Conservation (phyloP, 2,888 invertebrate species). For the Limnephilus rhombicus region DNA sequence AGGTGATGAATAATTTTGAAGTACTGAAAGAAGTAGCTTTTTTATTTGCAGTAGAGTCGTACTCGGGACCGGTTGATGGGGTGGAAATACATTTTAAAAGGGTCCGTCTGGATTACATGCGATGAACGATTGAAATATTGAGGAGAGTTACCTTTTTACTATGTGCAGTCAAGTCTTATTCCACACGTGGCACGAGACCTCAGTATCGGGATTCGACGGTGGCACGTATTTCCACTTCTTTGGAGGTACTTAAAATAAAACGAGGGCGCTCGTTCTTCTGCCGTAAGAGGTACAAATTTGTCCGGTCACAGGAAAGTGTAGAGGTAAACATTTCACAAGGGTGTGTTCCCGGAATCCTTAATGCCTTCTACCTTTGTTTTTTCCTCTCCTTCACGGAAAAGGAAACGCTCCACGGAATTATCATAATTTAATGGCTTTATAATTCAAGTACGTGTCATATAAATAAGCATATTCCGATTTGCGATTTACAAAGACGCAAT, state of each 20-base stretch:
- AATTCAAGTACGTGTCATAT: slow-evolving; percentile 25
- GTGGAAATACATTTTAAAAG: neutral
- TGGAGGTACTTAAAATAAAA: slow-evolving; percentile 61
- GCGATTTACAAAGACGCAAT: neutral
- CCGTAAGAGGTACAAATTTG: slow-evolving; percentile 54
- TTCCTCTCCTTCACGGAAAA: neutral
- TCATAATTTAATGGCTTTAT: slow-evolving; percentile 43
- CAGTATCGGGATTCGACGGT: slow-evolving; percentile 15
- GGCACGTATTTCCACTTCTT: slow-evolving; percentile 61
- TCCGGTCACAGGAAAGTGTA: slow-evolving; percentile 51
- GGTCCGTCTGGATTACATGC: neutral
- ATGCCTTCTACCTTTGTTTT: slow-evolving; percentile 48
- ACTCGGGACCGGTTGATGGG: too few species aligned
- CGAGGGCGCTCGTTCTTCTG: slow-evolving; percentile 47
- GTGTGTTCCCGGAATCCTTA: slow-evolving; percentile 45
- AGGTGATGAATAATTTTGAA: too few species aligned
- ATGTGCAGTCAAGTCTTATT: neutral
- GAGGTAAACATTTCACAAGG: slow-evolving; percentile 50
- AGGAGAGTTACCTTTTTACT: neutral
- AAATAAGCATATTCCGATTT: neutral
- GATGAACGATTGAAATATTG: neutral
- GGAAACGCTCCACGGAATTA: slow-evolving; percentile 23
- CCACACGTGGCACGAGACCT: neutral
- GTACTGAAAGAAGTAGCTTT: too few species aligned
- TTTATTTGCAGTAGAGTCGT: too few species aligned